Conservation (phyloP, 2,113 vertebrate species). For the Leiothrix lutea region DNA sequence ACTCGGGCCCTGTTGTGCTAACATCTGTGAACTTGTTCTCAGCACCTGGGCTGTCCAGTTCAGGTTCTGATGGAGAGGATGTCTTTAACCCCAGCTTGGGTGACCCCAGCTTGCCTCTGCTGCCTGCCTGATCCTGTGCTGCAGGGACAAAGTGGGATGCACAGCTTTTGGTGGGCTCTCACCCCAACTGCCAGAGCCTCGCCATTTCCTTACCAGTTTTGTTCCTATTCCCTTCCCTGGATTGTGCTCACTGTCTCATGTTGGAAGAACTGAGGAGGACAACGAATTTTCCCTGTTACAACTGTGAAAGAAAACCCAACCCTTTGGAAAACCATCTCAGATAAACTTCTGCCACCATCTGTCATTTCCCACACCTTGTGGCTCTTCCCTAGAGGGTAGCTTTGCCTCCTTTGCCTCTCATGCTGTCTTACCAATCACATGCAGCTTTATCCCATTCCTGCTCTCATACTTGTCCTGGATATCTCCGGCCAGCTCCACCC, state of each 20-base stretch:
- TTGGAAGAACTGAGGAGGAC: not conserved
- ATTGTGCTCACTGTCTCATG: fast-evolving
- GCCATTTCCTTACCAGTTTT: not conserved
- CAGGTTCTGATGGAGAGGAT: not conserved
- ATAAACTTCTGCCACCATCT: not conserved
- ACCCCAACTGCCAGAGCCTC: fast-evolving
- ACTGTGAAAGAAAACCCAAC: not conserved
- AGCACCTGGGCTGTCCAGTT: not conserved
- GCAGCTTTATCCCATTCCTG: conserved; percentile 84
- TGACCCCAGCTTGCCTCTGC: not conserved
- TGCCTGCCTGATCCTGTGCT: not conserved
- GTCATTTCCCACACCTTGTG: not conserved
- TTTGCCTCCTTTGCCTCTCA: not conserved
- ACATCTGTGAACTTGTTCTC: not conserved
- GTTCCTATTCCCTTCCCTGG: not conserved
- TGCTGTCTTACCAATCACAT: conserved; percentile 79
- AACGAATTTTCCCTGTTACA: not conserved
- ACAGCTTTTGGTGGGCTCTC: not conserved
- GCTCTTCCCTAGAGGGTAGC: fast-evolving
- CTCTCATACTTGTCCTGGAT: conserved; percentile 84
- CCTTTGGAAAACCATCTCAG: not conserved
- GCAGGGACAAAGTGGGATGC: not conserved
- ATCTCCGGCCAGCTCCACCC: conserved; percentile 84
- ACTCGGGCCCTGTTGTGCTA: not conserved
- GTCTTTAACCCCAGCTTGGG: not conserved